Conservation (phyloP, 2,888 invertebrate genomes). For the Danaus chrysippus region DNA sequence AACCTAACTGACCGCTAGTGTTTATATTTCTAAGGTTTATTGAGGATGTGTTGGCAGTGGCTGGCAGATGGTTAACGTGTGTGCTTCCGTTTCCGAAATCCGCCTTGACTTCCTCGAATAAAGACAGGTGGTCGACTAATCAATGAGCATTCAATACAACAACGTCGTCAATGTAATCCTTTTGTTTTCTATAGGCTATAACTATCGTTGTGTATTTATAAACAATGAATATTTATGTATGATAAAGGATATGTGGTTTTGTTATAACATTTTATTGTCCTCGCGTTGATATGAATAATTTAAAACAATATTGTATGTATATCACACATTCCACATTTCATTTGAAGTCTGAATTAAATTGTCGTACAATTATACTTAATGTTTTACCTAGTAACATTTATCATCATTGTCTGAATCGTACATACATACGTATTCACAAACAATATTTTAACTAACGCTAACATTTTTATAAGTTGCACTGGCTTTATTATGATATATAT, state of each 20-base stretch:
- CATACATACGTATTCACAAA: background rate
- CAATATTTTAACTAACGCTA: background rate
- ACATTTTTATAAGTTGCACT: constrained; percentile 1
- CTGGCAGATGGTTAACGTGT: constrained; percentile 65
- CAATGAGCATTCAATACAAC: constrained; percentile 28
- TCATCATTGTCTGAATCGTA: background rate
- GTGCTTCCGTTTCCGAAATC: constrained; percentile 65
- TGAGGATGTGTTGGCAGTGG: constrained; percentile 61
- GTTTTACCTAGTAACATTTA: too few species aligned
- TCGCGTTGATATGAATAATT: constrained; percentile 9
- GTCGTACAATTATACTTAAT: too few species aligned
- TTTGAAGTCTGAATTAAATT: too few species aligned
- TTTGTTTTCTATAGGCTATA: constrained; percentile 26
- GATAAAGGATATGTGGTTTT: constrained; percentile 18
- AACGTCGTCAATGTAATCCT: constrained; percentile 19
- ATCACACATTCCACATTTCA: too few species aligned
- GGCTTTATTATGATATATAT: background rate
- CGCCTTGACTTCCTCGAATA: constrained; percentile 30
- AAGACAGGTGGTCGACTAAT: constrained; percentile 38
- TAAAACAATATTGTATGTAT: constrained; percentile 10
- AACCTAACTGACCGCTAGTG: constrained; percentile 32
- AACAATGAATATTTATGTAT: constrained; percentile 16
- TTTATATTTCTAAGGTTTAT: constrained; percentile 68
- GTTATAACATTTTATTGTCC: constrained; percentile 20
- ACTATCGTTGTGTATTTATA: constrained; percentile 8